These are phyloP conservation scores for Mormyrops boulengeri DNA, from an alignment of 2,797 vertebrate species.

Conservation along the genomic window DNA sequence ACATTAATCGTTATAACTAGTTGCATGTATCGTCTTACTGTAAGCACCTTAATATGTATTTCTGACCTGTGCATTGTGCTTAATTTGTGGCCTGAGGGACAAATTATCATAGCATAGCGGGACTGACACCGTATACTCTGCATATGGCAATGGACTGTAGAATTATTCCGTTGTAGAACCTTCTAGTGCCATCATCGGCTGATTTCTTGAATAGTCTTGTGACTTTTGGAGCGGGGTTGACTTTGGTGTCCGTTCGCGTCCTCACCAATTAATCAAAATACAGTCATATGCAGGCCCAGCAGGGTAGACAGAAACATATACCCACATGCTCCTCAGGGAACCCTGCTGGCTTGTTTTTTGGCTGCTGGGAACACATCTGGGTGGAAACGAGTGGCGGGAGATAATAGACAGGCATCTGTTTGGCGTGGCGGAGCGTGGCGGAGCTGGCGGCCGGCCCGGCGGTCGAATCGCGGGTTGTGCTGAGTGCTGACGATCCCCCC, in stretches of 20 bases:
- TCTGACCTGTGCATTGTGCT: not conserved
- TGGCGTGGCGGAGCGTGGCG: not conserved
- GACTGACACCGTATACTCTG: not conserved
- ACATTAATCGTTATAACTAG: not conserved
- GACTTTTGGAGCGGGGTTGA: not conserved
- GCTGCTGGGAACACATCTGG: constrained; percentile 1
- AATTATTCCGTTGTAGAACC: not conserved
- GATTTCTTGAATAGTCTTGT: not conserved
- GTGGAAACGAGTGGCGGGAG: not conserved
- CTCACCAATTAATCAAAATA: not conserved
- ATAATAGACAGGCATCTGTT: constrained; percentile 2
- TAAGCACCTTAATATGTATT: not conserved
- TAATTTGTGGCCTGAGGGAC: not conserved
- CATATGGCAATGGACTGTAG: not conserved
- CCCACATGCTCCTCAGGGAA: not conserved
- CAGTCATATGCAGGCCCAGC: not conserved
- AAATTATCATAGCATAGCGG: not conserved
- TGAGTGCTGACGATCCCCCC: not conserved
- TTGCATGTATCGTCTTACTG: not conserved
- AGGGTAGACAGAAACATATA: not conserved
- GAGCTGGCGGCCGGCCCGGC: constrained; percentile 22
- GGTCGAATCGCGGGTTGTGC: not conserved
- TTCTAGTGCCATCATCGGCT: not conserved
- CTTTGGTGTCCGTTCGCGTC: not conserved
- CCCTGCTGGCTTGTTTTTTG: not conserved